Evolutionary conservation across 92 coral and sea anemone genomes (phyloP).

Genomic region (Phenganax marumi): DNA sequence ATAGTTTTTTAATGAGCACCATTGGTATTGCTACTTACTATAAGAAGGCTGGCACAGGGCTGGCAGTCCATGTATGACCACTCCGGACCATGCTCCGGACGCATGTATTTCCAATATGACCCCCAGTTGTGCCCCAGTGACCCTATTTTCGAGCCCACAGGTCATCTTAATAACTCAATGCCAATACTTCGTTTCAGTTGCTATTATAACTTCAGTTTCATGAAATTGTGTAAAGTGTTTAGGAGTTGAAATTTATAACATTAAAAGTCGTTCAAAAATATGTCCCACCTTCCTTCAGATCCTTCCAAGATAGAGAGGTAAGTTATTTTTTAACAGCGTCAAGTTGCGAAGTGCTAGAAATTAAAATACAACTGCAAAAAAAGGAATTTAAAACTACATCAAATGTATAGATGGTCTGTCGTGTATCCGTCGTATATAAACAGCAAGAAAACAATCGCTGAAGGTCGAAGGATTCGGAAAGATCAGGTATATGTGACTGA

Average conservation of each 20-base stretch:
- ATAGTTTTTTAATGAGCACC: constrained; percentile 3
- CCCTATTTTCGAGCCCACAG: background rate
- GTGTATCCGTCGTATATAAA: constrained; percentile 94
- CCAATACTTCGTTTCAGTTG: background rate
- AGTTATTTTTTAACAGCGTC: constrained; percentile 2
- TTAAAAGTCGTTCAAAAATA: constrained; percentile 15
- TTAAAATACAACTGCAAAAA: background rate
- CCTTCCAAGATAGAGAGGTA: constrained; percentile 89
- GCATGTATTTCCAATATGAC: background rate
- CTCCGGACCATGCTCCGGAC: too few species aligned
- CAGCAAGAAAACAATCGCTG: constrained; percentile 76
- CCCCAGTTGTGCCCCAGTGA: background rate
- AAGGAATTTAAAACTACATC: background rate
- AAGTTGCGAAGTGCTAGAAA: background rate
- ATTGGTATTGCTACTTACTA: background rate
- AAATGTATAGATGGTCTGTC: constrained; percentile 69
- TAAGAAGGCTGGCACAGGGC: too few species aligned
- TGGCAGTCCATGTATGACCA: too few species aligned
- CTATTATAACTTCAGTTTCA: background rate
- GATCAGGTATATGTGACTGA: constrained; percentile 59
- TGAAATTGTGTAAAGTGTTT: background rate
- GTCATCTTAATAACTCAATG: background rate
- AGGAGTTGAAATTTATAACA: background rate
- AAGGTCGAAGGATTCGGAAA: constrained; percentile 94
- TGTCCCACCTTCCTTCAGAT: constrained; percentile 85